phyloP scores from a whole-genome alignment of 2,888 invertebrate species.

The Chloroclystis v-ata region DNA sequence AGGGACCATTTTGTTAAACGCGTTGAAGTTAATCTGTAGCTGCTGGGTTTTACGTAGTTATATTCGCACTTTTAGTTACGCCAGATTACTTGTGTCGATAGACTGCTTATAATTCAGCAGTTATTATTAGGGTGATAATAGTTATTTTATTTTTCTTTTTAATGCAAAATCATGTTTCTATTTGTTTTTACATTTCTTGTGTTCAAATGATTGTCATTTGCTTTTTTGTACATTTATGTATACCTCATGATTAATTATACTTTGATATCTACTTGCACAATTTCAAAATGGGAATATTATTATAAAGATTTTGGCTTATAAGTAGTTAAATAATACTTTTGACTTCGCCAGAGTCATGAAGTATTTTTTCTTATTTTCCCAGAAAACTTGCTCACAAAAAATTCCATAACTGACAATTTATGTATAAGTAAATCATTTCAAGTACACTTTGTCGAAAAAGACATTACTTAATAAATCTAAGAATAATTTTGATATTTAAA shows the following conservation, averaged over 20 bases:
- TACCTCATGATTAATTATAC: slow-evolving; percentile 55
- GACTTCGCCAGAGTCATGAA: slow-evolving; percentile 60
- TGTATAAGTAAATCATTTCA: slow-evolving; percentile 62
- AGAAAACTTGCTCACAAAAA: slow-evolving; percentile 49
- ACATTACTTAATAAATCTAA: slow-evolving; percentile 68
- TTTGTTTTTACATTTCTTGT: slow-evolving; percentile 45
- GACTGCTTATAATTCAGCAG: slow-evolving; percentile 34
- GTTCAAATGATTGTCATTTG: slow-evolving; percentile 52
- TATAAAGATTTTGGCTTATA: slow-evolving; percentile 30
- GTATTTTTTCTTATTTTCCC: slow-evolving; percentile 32
- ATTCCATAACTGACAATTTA: slow-evolving; percentile 55
- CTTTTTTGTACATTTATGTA: slow-evolving; percentile 58
- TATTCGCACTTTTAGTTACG: slow-evolving; percentile 48
- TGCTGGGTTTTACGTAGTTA: slow-evolving; percentile 36
- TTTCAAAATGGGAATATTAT: slow-evolving; percentile 44
- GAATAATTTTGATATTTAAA: slow-evolving; percentile 67
- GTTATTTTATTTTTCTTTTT: slow-evolving; percentile 60
- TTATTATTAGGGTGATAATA: slow-evolving; percentile 69
- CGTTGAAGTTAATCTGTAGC: slow-evolving; percentile 51
- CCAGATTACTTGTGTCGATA: slow-evolving; percentile 52
- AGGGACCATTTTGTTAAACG: slow-evolving; percentile 73
- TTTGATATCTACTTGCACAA: slow-evolving; percentile 65
- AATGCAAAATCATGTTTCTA: slow-evolving; percentile 70
- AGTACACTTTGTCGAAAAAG: slow-evolving; percentile 72
- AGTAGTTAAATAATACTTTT: slow-evolving; percentile 25